phyloP scores from a whole-genome alignment of 2,113 vertebrate species.

The Nothocercus julius region DNA sequence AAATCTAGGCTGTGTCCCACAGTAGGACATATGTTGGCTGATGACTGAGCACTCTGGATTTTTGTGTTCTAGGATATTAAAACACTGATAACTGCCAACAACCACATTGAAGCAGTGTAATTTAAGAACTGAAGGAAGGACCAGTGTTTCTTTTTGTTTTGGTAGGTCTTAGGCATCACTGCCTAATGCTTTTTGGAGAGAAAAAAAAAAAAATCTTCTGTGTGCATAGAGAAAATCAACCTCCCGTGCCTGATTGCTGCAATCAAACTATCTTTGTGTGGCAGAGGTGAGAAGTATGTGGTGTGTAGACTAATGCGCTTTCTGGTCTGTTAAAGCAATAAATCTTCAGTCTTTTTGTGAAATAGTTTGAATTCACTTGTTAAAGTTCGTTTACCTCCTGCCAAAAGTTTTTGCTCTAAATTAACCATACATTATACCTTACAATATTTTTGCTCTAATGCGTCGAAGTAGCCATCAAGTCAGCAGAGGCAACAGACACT shows the following conservation, averaged over 20 bases:
- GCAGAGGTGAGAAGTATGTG: not conserved
- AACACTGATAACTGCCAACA: not conserved
- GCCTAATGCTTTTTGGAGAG: not conserved
- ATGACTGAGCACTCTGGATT: not conserved
- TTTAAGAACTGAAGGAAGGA: not conserved
- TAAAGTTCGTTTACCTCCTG: not conserved
- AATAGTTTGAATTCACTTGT: not conserved
- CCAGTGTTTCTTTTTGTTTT: not conserved
- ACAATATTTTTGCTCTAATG: not conserved
- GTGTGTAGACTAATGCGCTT: not conserved
- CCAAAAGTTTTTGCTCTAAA: not conserved
- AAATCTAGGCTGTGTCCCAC: not conserved
- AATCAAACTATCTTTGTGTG: not conserved
- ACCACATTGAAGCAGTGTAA: accelerated
- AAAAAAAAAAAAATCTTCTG: not conserved
- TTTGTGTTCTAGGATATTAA: not conserved
- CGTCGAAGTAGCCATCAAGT: not conserved
- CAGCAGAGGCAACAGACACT: not conserved
- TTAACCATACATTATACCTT: not conserved
- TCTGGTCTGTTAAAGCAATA: not conserved
- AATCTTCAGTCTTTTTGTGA: not conserved
- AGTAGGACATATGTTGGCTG: not conserved
- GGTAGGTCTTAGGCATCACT: not conserved
- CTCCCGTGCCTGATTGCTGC: not conserved
- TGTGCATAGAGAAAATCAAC: not conserved